Evolutionary conservation across 1,140 invertebrate genomes (phyloP).

Genomic region (Hylyphantes graminicola): DNA sequence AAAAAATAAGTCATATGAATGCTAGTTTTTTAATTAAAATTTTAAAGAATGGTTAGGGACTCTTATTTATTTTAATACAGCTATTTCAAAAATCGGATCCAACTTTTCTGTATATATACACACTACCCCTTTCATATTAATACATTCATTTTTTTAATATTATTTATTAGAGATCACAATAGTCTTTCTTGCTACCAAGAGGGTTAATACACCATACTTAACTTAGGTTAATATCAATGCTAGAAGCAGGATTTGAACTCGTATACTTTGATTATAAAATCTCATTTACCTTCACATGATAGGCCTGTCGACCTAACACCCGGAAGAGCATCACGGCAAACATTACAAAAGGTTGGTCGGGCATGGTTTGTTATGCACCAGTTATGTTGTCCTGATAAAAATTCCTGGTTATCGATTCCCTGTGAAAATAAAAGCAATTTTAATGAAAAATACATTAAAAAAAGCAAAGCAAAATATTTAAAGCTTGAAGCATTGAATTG

Average conservation of each 20-base stretch:
- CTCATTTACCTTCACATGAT: constrained; percentile 81
- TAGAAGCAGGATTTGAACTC: background rate
- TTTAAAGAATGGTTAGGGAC: no score
- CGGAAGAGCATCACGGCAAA: constrained; percentile 90
- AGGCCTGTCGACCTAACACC: constrained; percentile 91
- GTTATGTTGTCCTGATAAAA: constrained; percentile 88
- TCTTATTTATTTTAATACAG: no score
- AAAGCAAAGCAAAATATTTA: background rate
- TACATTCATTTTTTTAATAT: no score
- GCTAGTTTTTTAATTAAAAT: no score
- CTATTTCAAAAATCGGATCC: no score
- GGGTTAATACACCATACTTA: no score
- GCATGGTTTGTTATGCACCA: constrained; percentile 95
- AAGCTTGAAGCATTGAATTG: background rate
- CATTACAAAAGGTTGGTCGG: constrained; percentile 95
- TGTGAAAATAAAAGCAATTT: constrained; percentile 63
- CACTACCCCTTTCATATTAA: no score
- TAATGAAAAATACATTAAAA: background rate
- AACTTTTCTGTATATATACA: no score
- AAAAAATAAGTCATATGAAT: no score
- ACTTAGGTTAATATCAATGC: no score
- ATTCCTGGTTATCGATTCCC: constrained; percentile 74
- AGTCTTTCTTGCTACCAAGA: no score
- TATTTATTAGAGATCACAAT: no score
- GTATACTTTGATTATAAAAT: background rate